Evolutionary conservation across 2,113 vertebrate genomes (phyloP), one percentile per base, ranked within the genome.

Genomic region (Microcebus jonahi): DNA sequence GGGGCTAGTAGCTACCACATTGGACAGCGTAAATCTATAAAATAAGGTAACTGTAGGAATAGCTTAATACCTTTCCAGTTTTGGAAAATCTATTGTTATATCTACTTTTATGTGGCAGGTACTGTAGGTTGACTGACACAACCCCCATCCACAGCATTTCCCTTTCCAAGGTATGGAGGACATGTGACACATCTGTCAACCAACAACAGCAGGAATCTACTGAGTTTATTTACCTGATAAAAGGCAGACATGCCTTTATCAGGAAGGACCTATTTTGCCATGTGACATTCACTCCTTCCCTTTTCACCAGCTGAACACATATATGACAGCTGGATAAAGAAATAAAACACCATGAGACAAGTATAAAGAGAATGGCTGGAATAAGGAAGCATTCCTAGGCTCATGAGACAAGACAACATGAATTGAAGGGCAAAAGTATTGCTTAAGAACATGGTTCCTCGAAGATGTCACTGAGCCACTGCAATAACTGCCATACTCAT

Each of bases 401-500:
- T 83, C 55, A 92, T 59, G 18, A 87, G 70, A 95, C 50, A 95
- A 76, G 15, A 27, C 25, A 88, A 84, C 18, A 36, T 93, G 39
- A 95, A 95, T 12, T 94, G 53, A 71, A 94, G 21, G 92, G 12
- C 79, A 14, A 71, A 92, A 87, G 77, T 15, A 94, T 67, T 34
- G 55, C 89, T 95, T 85, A 55, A 85, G 67, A 91, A 80, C 20
- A 68, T 23, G 27, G 12, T 85, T 90, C 50, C 71, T 34, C 55
- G 36, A 91, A 91, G 61, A 95, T 76, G 39, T 45, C 53, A 73
- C 3, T 36, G 39, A 77, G 13, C 79, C 80, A 87, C 55, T 73
- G 21, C 45, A 75, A 68, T 42, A 89, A 79, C 53, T 8, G 23
- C 27, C 31, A n/a, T 59, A 89, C 42, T 83, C 94, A 90, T 67